These are phyloP conservation scores for Telmatochromis sp. DNA, from an alignment of 2,113 vertebrate genomes.

Conservation along the genomic window DNA sequence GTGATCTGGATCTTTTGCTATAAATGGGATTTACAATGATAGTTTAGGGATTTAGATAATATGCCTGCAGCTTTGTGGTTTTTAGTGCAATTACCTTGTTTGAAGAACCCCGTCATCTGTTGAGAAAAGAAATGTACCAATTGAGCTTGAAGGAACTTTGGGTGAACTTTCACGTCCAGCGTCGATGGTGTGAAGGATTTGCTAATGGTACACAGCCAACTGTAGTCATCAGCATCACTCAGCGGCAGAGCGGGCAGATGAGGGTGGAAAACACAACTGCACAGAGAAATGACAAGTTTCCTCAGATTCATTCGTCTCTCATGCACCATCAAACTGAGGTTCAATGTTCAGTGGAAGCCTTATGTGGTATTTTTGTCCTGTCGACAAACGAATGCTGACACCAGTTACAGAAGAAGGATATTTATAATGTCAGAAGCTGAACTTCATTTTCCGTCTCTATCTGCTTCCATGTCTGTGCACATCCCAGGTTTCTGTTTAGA, in stretches of 20 bases:
- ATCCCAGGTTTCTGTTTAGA: slow-evolving; percentile 21
- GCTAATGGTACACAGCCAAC: neutral
- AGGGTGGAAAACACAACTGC: neutral
- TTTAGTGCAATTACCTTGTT: neutral
- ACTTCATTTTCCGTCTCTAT: neutral
- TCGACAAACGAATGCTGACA: neutral
- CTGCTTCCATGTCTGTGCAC: neutral
- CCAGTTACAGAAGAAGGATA: neutral
- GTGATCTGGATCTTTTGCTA: neutral
- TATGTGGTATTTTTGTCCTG: neutral
- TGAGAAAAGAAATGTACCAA: neutral
- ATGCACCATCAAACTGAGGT: neutral
- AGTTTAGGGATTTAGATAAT: neutral
- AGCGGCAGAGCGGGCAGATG: neutral
- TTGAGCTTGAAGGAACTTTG: neutral
- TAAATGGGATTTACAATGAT: neutral
- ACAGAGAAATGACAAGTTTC: neutral
- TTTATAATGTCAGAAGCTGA: neutral
- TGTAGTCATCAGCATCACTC: neutral
- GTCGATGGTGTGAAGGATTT: neutral
- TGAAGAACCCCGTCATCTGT: neutral
- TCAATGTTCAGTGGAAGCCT: neutral
- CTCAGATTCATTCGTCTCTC: neutral
- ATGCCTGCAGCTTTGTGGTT: neutral
- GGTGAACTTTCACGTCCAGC: neutral